Evolutionary conservation across 2,888 invertebrate species (phyloP).

Genomic region (Cephonodes hylas): DNA sequence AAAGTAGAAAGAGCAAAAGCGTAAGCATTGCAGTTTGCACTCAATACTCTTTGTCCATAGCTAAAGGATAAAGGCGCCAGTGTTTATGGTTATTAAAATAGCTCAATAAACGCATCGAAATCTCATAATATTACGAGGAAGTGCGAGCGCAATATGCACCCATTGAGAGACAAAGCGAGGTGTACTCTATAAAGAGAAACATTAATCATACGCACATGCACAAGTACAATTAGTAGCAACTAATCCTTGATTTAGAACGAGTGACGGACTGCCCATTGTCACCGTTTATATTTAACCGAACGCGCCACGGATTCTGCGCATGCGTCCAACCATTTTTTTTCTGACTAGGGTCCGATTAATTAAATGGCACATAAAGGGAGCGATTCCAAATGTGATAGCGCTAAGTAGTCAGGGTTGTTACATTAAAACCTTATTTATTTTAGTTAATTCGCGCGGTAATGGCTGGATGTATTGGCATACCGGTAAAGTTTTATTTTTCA

Average conservation of each 20-base stretch:
- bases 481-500: neutral
- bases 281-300: slow-evolving; percentile 67
- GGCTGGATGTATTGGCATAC: neutral
- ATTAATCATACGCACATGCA: slow-evolving; percentile 27
- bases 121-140: neutral
- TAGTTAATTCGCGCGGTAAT: neutral
- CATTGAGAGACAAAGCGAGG: slow-evolving; percentile 7
- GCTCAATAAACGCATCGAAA: neutral
- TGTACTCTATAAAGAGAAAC: slow-evolving; percentile 1
- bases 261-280: slow-evolving; percentile 70
- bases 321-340: slow-evolving; percentile 44
- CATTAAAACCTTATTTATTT: slow-evolving; percentile 3
- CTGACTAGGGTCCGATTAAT: slow-evolving; percentile 50
- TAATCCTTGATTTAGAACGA: slow-evolving; percentile 59
- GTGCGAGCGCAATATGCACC: neutral
- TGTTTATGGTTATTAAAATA: too few relatives aligned
- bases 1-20: too few relatives aligned
- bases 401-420: slow-evolving; percentile 40
- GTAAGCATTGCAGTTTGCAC: too few relatives aligned
- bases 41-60: too few relatives aligned
- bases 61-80: too few relatives aligned
- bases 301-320: slow-evolving; percentile 57
- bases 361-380: slow-evolving; percentile 56
- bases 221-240: slow-evolving; percentile 31
- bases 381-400: slow-evolving; percentile 50